Evolutionary conservation across 2,888 invertebrate genomes (phyloP).

Genomic region (Leucophenga maculata): DNA sequence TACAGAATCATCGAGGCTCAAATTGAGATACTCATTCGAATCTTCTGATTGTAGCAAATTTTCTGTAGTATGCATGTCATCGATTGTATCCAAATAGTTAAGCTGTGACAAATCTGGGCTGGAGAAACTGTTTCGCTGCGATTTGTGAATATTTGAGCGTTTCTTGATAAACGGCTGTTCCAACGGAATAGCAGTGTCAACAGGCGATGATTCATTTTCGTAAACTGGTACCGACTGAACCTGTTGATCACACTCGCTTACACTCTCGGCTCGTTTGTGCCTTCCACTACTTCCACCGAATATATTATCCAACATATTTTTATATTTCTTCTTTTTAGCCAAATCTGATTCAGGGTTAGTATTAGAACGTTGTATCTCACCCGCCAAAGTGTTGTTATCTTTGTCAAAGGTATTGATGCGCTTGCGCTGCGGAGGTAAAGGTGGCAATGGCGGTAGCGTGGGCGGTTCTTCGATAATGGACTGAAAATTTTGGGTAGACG

Average conservation of each 20-base stretch:
- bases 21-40: conserved; percentile 52
- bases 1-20: conserved; percentile 57
- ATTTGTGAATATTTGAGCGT: conserved; percentile 40
- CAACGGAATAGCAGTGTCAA: neutral
- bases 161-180: conserved; percentile 32
- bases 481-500: conserved; percentile 39
- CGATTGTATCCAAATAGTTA: conserved; percentile 61
- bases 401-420: conserved; percentile 70
- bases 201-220: conserved; percentile 53
- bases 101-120: conserved; percentile 71
- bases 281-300: conserved; percentile 62
- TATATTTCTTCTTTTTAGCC: conserved; percentile 69
- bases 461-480: conserved; percentile 53
- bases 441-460: conserved; percentile 58
- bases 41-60: conserved; percentile 48
- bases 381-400: conserved; percentile 40
- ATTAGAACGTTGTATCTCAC: conserved; percentile 67
- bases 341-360: conserved; percentile 71
- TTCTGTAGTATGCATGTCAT: conserved; percentile 52
- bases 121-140: conserved; percentile 71
- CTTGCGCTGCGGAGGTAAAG: conserved; percentile 68
- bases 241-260: conserved; percentile 53
- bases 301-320: conserved; percentile 64
- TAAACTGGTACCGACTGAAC: conserved; percentile 35
- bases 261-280: conserved; percentile 61